Evolutionary conservation across 2,888 invertebrate species (phyloP), one percentile per base, ranked within the genome.

Genomic region (Heteromyza rotundicornis): DNA sequence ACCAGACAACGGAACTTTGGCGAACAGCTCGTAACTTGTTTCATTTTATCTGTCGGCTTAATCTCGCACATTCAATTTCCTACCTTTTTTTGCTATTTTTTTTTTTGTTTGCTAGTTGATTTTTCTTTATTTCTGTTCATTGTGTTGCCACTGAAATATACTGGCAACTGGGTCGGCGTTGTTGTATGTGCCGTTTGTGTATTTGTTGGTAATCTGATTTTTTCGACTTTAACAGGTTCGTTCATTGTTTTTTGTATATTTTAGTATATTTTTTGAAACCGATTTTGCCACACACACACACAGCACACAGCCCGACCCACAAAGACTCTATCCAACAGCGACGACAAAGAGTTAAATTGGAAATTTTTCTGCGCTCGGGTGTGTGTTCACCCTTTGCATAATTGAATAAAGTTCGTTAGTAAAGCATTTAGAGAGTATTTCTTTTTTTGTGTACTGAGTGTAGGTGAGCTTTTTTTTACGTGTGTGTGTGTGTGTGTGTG

Each of bases 11-110:
- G 10, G 27, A 5, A 10, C 27, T 27, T 10, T 27, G 7, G 27
- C 10, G 27, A 69, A 67, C 68, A 67, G 65, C 64, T 68, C 68
- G 70, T 69, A 71, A 68, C 68, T 71, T 68, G 70, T 71, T 56
- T n/a, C 66, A 65, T 69, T 68, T 68, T 69, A 70, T 70, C 68
- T 67, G 61, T 66, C 61, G 67, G 66, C 63, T 69, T 70, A 68
- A 71, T 71, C 71, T 68, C 61, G 65, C 67, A 68, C 68, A 71
- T 70, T 71, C 70, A 70, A 71, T 71, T 70, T 71, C 70, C 68
- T 69, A 67, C 64, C 62, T 62, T 66, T n/a, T n/a, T n/a, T n/a
- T n/a, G n/a, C n/a, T n/a, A n/a, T n/a, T n/a, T n/a, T n/a, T n/a
- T n/a, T n/a, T n/a, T n/a, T n/a, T n/a, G n/a, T n/a, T n/a, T n/a